These are phyloP conservation scores for Eospalax fontanierii DNA, from an alignment of 2,797 vertebrate species.

Conservation along the genomic window DNA sequence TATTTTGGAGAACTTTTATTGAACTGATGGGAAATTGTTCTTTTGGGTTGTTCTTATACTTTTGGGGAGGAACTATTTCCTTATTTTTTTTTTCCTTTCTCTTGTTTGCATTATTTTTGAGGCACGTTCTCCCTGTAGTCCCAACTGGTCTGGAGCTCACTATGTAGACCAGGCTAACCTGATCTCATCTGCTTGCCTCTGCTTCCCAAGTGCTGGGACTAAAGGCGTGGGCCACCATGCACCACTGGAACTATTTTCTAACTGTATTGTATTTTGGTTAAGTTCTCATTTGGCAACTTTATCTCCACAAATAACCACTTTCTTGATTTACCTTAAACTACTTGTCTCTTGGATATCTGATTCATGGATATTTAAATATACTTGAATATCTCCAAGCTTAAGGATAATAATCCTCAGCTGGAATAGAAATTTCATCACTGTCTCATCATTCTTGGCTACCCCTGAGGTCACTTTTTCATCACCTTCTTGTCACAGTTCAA, in stretches of 20 bases:
- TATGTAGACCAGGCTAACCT: no score
- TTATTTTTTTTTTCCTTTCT: not conserved
- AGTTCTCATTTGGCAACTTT: not conserved
- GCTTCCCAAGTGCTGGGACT: no score
- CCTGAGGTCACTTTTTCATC: not conserved
- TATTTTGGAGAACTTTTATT: not conserved
- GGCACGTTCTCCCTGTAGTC: no score
- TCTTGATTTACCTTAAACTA: not conserved
- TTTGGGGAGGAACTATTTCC: not conserved
- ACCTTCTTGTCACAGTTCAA: not conserved
- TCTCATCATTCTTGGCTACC: not conserved
- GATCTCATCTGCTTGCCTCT: no score
- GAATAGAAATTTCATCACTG: not conserved
- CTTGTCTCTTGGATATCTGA: not conserved
- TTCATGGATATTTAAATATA: not conserved
- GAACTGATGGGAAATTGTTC: not conserved
- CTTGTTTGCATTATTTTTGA: no score
- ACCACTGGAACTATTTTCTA: not conserved
- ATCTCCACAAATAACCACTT: not conserved
- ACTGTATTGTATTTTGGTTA: not conserved
- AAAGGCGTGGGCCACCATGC: no score
- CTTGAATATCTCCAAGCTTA: not conserved
- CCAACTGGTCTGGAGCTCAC: no score
- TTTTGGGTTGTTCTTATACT: not conserved
- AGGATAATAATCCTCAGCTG: not conserved